Base-by-base conservation (phyloP, 2,113 vertebrate species). In the Dicaeum eximium region DNA sequence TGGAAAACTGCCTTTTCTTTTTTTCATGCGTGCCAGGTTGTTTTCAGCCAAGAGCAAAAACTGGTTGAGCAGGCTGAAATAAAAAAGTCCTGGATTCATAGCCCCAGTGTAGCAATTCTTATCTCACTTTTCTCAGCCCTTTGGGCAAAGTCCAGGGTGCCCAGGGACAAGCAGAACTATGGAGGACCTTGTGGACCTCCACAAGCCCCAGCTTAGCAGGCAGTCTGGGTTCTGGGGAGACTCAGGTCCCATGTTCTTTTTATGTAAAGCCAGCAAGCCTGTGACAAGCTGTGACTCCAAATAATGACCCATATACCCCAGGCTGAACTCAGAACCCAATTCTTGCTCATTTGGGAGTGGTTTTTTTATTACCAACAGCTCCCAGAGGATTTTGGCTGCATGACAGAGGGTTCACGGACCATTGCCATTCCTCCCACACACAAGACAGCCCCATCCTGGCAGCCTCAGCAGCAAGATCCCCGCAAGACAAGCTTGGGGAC, bases 31-130 rank as follows among this genome's bases (percentile, higher is more conserved):
- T 88, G 91, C 88, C 94, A 96, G 82, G 54, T 38, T 88, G 71
- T 83, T 90, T 94, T 86, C 90, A 94, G 94, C 92, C 96, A 93
- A 90, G 75, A 92, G 64, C 64, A 86, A 80, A 95, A 96, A 97
- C 96, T 95, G 95, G 95, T 97, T 50, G 82, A 97, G 80, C 96
- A 96, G 82, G 95, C 86, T 96, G 94, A 94, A 95, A 95, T 86
- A 65, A 88, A 92, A 92, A 94, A 96, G 83, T 71, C 80, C 82
- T 37, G 74, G 96, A 97, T 96, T 93, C 95, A 97, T 97, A 97
- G 96, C 96, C 92, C 86, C 96, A 94, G 88, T 88, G 83, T 92
- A 97, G 67, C 60, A 96, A 93, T 93, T 95, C 94, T 97, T 97
- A 97, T 97, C 95, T 93, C 35, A 8, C 37, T 96, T 96, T 97